Percentiles rank a stretch among this genome's conserved stretches.
Evolutionary conservation across 2,113 vertebrate species (phyloP).

Genomic region (Phrynocephalus versicolor): DNA sequence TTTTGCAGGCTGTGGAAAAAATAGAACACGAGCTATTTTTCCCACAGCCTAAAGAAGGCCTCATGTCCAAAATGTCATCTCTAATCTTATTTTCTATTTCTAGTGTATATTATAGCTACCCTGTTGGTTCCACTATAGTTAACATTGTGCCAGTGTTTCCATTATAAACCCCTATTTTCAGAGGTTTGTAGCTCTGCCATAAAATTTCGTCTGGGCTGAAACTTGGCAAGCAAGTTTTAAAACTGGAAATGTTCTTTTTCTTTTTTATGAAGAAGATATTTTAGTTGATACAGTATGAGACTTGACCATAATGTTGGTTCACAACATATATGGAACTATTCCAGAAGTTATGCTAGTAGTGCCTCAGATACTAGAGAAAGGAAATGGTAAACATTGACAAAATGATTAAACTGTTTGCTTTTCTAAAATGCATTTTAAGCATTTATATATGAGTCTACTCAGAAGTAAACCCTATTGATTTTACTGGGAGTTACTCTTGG

Average conservation of each 20-base stretch:
- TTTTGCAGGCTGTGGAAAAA: conserved; percentile 55
- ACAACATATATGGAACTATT: neutral
- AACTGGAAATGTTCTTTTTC: conserved; percentile 32
- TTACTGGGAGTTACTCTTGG: neutral
- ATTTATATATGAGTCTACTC: neutral
- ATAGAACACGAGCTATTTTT: conserved; percentile 57
- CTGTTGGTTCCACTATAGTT: conserved; percentile 30
- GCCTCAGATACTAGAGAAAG: neutral
- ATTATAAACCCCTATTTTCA: conserved; percentile 58
- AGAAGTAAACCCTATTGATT: neutral
- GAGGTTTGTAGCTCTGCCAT: conserved; percentile 53
- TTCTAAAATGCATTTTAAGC: neutral
- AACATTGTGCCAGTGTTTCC: conserved; percentile 56
- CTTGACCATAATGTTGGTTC: neutral
- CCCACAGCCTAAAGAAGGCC: conserved; percentile 60
- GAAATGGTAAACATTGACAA: neutral
- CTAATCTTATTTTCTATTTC: conserved; percentile 68
- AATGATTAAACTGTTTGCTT: neutral
- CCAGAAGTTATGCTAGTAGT: conserved; percentile 10
- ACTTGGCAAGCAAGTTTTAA: conserved; percentile 44
- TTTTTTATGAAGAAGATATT: neutral
- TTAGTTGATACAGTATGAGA: conserved; percentile 10
- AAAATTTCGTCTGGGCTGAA: conserved; percentile 51
- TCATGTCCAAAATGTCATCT: conserved; percentile 64
- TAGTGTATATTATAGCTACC: conserved; percentile 45